Base-by-base conservation (phyloP, 1,140 invertebrate species). In the Portunus trituberculatus region DNA sequence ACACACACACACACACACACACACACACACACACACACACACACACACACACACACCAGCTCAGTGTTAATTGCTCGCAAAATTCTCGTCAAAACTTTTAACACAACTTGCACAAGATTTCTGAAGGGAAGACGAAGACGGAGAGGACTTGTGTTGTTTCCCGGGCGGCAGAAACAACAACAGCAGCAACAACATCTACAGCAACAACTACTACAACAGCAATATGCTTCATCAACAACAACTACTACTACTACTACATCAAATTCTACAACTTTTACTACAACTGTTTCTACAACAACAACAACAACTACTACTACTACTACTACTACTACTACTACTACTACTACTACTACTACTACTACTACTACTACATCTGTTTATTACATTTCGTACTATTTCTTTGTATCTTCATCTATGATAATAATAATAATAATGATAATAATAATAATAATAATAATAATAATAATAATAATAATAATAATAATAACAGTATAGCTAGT, bases 221-320 rank as follows among this genome's bases (percentile, higher is more conserved):
- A 2, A 76, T 25, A 52, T 52, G 48, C 20, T 20, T 89, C 48
- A 52, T 52, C 48, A 52, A 52, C 14, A 7, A 89, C 39, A 45
- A 89, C 39, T 91, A 91, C 48, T 91, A 91, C 48, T 91, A 91
- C 48, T 76, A 91, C 48, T 90, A 90, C 88, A 48, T 48, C 88
- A 48, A 46, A 28, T 46, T 14, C 59, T 76, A 76, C 59, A 12
- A 76, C 59, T 76, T 12, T 20, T 76, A 76, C 59, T 76, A 76
- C 59, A 12, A 76, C 59, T 91, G 67, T 39, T 90, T 29, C 20
- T 76, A 76, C 59, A 25, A 76, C 59, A 12, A 76, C 59, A 12
- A 76, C 59, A 12, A 76, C 59, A 4, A 76, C 59, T 76, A 76
- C 16, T 76, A 76, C 67, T 0, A 76, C 20, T 76, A 16, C 67